These are phyloP conservation scores for Ruditapes philippinarum DNA, from an alignment of 1,140 invertebrate genomes.

Conservation along the genomic window DNA sequence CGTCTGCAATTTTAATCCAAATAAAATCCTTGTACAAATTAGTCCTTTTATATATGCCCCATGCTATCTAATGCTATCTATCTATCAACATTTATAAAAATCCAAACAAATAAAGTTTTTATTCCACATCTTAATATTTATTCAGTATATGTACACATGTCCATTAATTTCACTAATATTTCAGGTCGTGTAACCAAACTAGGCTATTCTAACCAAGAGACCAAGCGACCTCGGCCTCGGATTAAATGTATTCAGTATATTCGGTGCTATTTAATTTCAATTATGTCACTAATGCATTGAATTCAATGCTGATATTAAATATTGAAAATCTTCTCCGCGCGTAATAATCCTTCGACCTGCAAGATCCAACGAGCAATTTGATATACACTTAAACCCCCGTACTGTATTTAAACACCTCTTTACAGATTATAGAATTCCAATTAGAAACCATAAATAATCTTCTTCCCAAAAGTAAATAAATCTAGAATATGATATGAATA, in stretches of 20 bases:
- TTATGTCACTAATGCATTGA: background rate
- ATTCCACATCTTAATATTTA: too few relatives aligned
- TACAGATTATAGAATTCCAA: slow-evolving; percentile 30
- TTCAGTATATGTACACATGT: too few relatives aligned
- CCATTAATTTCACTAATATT: too few relatives aligned
- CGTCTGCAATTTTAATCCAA: too few relatives aligned
- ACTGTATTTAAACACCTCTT: background rate
- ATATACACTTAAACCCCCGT: slow-evolving; percentile 12
- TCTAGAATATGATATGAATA: background rate
- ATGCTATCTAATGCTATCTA: too few relatives aligned
- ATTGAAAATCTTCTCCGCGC: background rate
- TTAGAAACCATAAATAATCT: slow-evolving; percentile 1
- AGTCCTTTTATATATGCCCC: too few relatives aligned
- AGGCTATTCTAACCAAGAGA: too few relatives aligned
- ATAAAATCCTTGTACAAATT: too few relatives aligned
- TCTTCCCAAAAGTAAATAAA: background rate
- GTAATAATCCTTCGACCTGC: background rate
- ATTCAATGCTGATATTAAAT: background rate
- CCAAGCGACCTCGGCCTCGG: too few relatives aligned
- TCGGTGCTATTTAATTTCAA: background rate
- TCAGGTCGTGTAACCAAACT: too few relatives aligned
- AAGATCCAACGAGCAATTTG: background rate
- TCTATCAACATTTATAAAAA: too few relatives aligned
- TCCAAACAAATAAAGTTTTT: too few relatives aligned
- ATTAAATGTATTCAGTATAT: background rate